Evolutionary conservation across 1,140 invertebrate genomes (phyloP).

Genomic region (Neotoxoptera formosana): DNA sequence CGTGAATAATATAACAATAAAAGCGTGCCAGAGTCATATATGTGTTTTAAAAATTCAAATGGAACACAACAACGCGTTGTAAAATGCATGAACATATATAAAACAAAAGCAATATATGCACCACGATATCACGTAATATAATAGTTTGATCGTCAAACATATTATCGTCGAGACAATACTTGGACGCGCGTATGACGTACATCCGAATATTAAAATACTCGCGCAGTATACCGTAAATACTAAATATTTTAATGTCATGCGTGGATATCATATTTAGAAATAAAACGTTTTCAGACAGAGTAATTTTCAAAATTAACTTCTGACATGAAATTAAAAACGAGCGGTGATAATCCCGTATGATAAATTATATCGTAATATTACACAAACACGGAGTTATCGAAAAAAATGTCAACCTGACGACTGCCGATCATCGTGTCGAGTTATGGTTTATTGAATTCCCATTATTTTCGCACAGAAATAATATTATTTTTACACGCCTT

Average conservation of each 20-base stretch:
- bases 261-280: not conserved
- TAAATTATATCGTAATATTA: not conserved
- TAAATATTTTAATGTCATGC: not conserved
- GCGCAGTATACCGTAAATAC: not conserved
- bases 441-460: not conserved
- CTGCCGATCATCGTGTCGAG: not conserved
- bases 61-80: not conserved
- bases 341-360: not conserved
- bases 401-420: not conserved
- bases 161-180: not conserved
- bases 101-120: not conserved
- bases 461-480: too few species aligned
- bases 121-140: not conserved
- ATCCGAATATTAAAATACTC: not conserved
- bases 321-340: not conserved
- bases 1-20: slow-evolving; percentile 19
- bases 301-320: not conserved
- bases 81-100: not conserved
- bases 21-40: not conserved
- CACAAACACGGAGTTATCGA: not conserved
- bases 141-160: not conserved
- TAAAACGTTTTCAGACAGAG: not conserved
- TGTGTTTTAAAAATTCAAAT: slow-evolving; percentile 17
- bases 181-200: not conserved
- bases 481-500: too few species aligned